A percentile compares a stretch with the other conserved stretches of the same genome.
These are phyloP conservation scores for Anthopleura xanthogrammica DNA, from an alignment of 92 coral and sea anemone species.

Conservation along the genomic window DNA sequence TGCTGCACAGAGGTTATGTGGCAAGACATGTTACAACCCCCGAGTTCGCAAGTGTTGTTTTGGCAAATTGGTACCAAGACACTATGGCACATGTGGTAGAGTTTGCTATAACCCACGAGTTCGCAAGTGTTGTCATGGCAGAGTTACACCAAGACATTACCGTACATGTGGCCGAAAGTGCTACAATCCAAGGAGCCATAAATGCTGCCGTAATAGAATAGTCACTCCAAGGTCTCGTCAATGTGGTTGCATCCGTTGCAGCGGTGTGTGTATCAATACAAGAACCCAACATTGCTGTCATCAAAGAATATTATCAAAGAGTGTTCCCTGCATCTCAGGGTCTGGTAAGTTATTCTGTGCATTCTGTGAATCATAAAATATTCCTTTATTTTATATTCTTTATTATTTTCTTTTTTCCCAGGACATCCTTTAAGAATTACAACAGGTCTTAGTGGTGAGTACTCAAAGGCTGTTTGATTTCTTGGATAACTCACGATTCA, in stretches of 20 bases:
- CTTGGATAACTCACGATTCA: too few species aligned
- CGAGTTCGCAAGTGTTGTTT: not conserved
- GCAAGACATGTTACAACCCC: not conserved
- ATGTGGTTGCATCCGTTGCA: not conserved
- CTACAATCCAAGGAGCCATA: not conserved
- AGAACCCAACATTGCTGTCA: not conserved
- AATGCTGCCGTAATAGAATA: not conserved
- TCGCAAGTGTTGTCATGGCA: not conserved
- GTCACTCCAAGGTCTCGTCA: not conserved
- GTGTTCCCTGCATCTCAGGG: not conserved
- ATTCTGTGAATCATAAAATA: too few species aligned
- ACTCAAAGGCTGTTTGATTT: not conserved
- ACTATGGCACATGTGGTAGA: not conserved
- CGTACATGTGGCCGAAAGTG: not conserved
- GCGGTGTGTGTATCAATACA: not conserved
- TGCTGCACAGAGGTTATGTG: not conserved
- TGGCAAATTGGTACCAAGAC: not conserved
- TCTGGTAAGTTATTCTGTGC: not conserved
- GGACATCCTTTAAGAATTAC: not conserved
- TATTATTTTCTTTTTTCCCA: not conserved
- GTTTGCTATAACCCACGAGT: not conserved
- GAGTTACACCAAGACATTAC: not conserved
- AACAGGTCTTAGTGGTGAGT: not conserved
- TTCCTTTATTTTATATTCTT: too few species aligned
- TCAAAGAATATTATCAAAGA: not conserved